These are phyloP conservation scores for Halcyon senegalensis DNA, from an alignment of 2,113 vertebrate genomes.

Conservation along the genomic window DNA sequence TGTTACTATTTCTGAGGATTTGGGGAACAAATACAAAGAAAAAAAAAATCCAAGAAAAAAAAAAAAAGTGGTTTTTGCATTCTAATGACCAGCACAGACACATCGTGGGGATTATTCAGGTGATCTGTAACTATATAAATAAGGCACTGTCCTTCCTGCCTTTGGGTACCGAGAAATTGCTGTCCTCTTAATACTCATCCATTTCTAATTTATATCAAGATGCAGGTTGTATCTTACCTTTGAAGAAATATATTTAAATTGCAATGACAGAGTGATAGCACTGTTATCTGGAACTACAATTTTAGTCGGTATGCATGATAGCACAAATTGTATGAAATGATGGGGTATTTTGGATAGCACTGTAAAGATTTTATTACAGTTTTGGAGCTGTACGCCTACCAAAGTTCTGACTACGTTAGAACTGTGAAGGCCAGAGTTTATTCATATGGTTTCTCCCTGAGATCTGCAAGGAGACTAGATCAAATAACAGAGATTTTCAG, in stretches of 20 bases:
- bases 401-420: constrained; percentile 1
- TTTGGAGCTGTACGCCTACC: not conserved
- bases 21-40: not conserved
- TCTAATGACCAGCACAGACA: constrained; percentile 2
- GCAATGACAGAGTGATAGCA: constrained; percentile 31
- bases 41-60: not conserved
- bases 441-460: constrained; percentile 18
- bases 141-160: constrained; percentile 46
- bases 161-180: constrained; percentile 45
- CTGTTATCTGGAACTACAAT: constrained; percentile 60
- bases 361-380: constrained; percentile 43
- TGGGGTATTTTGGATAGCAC: constrained; percentile 55
- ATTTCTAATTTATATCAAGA: constrained; percentile 19
- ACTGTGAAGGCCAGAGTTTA: constrained; percentile 16
- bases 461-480: constrained; percentile 32
- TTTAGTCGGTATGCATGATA: constrained; percentile 30
- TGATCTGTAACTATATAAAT: constrained; percentile 33
- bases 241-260: constrained; percentile 45
- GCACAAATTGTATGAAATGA: constrained; percentile 54
- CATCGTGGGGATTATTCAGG: not conserved
- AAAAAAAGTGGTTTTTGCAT: not conserved
- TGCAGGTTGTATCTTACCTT: constrained; percentile 9
- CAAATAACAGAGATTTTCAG: constrained; percentile 58
- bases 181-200: constrained; percentile 25
- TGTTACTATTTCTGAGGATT: not conserved